Percentiles rank a stretch among this genome's conserved stretches.
phyloP scores from a whole-genome alignment of 2,888 invertebrate genomes.

The Ecliptopera silaceata region DNA sequence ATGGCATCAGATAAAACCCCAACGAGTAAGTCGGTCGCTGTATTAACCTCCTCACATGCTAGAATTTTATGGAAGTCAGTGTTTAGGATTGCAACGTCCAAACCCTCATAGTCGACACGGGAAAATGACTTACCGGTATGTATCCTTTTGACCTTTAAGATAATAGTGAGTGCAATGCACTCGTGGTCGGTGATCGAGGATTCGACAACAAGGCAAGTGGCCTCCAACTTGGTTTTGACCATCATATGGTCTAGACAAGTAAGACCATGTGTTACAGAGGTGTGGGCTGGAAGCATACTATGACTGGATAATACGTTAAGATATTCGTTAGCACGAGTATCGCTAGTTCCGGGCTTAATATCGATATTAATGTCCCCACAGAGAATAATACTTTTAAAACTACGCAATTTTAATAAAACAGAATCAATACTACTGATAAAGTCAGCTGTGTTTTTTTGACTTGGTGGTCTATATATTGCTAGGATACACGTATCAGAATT shows the following conservation, averaged over 20 bases:
- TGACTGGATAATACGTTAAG: constrained; percentile 33
- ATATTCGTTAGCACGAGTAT: constrained; percentile 18
- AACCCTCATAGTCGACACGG: background rate
- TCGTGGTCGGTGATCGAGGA: constrained; percentile 7
- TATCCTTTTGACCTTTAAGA: background rate
- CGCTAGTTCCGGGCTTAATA: constrained; percentile 5
- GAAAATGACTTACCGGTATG: background rate
- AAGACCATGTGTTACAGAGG: constrained; percentile 19
- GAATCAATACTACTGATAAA: constrained; percentile 6
- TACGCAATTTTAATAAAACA: background rate
- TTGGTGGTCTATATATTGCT: constrained; percentile 20
- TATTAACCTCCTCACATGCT: background rate
- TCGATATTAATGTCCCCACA: constrained; percentile 35
- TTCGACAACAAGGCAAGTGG: constrained; percentile 1
- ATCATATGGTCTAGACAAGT: constrained; percentile 35
- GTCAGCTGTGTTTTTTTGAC: constrained; percentile 4
- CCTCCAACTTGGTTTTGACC: constrained; percentile 25
- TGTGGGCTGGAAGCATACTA: constrained; percentile 32
- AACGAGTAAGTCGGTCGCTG: background rate
- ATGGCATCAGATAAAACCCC: background rate
- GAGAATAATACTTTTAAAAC: constrained; percentile 29
- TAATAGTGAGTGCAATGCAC: background rate
- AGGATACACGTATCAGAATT: constrained; percentile 14
- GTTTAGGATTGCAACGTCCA: background rate
- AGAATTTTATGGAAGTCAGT: background rate